Evolutionary conservation across 2,113 vertebrate genomes (phyloP).

Genomic region (Pygathrix nemaeus): DNA sequence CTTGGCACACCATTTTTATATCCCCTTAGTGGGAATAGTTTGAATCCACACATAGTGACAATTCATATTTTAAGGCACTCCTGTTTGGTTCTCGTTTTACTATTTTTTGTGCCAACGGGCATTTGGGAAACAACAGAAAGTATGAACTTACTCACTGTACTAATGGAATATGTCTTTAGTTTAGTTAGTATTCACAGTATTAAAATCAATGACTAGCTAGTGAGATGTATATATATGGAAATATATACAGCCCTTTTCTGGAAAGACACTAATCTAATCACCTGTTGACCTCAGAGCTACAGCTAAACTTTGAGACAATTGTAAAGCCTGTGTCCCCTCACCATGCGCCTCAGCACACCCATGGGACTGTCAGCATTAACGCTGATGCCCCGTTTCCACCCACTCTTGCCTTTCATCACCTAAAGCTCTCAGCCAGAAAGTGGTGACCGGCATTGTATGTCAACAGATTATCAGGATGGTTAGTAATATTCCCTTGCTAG

Average conservation of each 20-base stretch:
- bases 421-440: slow-evolving; percentile 72
- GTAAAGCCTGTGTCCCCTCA: neutral
- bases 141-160: neutral
- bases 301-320: neutral
- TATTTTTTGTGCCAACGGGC: neutral
- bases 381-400: neutral
- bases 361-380: neutral
- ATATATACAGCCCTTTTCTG: neutral
- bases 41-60: neutral
- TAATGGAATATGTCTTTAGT: neutral
- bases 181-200: slow-evolving; percentile 35
- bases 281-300: neutral
- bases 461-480: slow-evolving; percentile 78
- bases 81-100: neutral
- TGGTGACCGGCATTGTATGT: slow-evolving; percentile 65
- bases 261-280: slow-evolving; percentile 1
- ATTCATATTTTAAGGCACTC: neutral
- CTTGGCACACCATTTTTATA: neutral
- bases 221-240: neutral
- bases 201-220: slow-evolving; percentile 43
- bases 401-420: slow-evolving; percentile 68
- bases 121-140: neutral
- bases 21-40: neutral
- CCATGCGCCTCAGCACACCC: neutral
- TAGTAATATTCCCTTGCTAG: slow-evolving; percentile 76